Evolutionary conservation across 2,113 vertebrate genomes (phyloP), one percentile per base, ranked within the genome.

Genomic region (Sphyrna mokarran): DNA sequence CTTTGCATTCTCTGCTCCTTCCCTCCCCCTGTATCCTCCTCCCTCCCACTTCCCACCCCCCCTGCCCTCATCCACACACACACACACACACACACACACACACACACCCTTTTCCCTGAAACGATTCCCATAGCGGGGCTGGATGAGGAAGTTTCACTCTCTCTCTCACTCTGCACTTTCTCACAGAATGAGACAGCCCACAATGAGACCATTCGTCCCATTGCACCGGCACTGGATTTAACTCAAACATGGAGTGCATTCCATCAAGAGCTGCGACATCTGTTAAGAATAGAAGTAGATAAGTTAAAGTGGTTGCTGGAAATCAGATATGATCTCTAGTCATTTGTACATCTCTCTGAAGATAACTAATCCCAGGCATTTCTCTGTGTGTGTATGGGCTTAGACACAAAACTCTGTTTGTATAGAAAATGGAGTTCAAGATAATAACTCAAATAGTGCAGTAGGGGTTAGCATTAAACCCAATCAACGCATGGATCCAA

Each of bases 331-430:
- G 29, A 61, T 91, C 58, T 91, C 61, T 37, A 66, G 89, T 7
- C 89, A 43, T 66, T 93, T 68, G 61, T 63, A 37, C 58, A 66
- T 66, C 61, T 37, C 61, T 66, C 61, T 22, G 58, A n/a, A 66
- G 18, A 93, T 93, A 93, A 93, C 61, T 93, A 93, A 93, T 93
- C 61, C 61, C 89, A 66, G 89, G 16, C 61, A 93, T 93, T 68
- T 93, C 18, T 93, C 37, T 43, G 16, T 43, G 6, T 83, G 6
- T 83, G 3, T 43, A 83, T 37, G 14, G 33, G 63, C 54, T 37
- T 16, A 18, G 6, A 66, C 33, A 37, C 18, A 37, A 66, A 90
- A 61, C 8, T 61, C 4, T 66, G 61, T n/a, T 37, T 93, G 63
- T 7, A 66, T 33, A 90, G 29, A 93, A 66, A 93, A 13, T 22